phyloP scores from a whole-genome alignment of 2,888 invertebrate species.

The Lithophane semibrunnea region DNA sequence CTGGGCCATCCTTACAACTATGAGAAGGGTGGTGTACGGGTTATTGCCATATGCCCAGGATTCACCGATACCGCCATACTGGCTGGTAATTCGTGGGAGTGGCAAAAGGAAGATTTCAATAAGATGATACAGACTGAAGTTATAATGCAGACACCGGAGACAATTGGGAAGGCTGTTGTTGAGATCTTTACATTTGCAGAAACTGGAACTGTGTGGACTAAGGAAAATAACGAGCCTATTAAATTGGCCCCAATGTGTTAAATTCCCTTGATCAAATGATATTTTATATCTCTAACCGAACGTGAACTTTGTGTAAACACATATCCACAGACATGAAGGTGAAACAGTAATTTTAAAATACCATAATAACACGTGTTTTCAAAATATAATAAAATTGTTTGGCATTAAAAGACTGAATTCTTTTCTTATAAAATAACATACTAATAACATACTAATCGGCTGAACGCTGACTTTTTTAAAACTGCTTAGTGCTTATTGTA shows the following conservation, averaged over 20 bases:
- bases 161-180: slow-evolving; percentile 55
- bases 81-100: slow-evolving; percentile 25
- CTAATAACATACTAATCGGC: no score
- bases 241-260: slow-evolving; percentile 39
- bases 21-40: slow-evolving; percentile 83
- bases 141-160: slow-evolving; percentile 61
- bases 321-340: background rate
- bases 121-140: slow-evolving; percentile 53
- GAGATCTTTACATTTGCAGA: slow-evolving; percentile 54
- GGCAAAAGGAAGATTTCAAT: slow-evolving; percentile 37
- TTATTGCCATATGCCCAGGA: slow-evolving; percentile 87
- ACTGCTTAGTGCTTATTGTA: no score
- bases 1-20: slow-evolving; percentile 81
- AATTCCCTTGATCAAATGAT: background rate
- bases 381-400: background rate
- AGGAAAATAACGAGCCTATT: slow-evolving; percentile 44
- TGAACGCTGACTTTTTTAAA: no score
- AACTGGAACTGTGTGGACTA: slow-evolving; percentile 55
- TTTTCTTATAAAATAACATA: background rate
- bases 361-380: background rate
- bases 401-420: background rate
- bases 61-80: slow-evolving; percentile 81
- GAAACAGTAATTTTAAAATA: background rate
- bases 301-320: background rate
- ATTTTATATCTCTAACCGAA: background rate